These are phyloP conservation scores for Trypoxylus dichotomus DNA, from an alignment of 1,140 invertebrate species.

Conservation along the genomic window DNA sequence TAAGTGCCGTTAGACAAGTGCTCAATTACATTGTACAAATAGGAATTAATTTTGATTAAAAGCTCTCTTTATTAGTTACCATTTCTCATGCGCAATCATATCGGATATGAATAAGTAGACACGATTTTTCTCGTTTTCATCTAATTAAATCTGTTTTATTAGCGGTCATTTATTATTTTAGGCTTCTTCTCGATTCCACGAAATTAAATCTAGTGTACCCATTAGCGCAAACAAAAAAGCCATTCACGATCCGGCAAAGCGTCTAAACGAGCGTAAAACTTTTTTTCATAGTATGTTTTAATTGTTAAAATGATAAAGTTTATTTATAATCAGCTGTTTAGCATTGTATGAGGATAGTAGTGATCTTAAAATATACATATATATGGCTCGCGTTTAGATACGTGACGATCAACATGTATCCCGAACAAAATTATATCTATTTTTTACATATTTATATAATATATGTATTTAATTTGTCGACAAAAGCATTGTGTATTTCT, in stretches of 20 bases:
- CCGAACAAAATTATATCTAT: not conserved
- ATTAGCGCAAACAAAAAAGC: not conserved
- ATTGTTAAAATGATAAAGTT: not conserved
- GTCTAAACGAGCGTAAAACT: not conserved
- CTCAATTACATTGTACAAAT: not conserved
- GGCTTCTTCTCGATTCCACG: not conserved
- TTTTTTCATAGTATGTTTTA: not conserved
- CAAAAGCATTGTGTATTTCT: too few relatives aligned
- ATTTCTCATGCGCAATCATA: not conserved
- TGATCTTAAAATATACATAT: not conserved
- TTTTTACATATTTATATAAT: not conserved
- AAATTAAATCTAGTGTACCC: not conserved
- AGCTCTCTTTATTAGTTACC: not conserved
- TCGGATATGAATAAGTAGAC: not conserved
- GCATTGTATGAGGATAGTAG: not conserved
- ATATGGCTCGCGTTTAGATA: not conserved
- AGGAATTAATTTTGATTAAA: not conserved
- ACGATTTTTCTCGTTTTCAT: not conserved
- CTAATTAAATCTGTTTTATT: not conserved
- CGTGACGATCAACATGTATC: not conserved
- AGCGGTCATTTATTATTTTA: not conserved
- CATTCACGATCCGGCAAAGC: not conserved
- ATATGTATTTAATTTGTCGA: too few relatives aligned
- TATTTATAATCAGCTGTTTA: not conserved
- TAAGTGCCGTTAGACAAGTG: not conserved